phyloP scores from a whole-genome alignment of 2,888 invertebrate species.

The Cinara cedri region DNA sequence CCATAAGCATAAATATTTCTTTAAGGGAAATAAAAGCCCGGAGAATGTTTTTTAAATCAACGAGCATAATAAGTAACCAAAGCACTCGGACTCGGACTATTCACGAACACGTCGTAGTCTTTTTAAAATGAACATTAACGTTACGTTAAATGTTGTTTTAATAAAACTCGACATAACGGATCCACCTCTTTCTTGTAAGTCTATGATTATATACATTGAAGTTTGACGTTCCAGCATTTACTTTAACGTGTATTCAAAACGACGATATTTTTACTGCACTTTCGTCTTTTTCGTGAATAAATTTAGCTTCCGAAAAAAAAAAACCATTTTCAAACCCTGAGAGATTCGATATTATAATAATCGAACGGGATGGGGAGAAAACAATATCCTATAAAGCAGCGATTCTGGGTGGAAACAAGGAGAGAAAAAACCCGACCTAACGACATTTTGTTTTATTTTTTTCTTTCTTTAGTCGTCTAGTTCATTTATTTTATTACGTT shows the following conservation, averaged over 20 bases:
- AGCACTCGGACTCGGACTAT: not conserved
- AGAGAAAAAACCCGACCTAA: not conserved
- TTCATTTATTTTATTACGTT: not conserved
- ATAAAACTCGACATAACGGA: not conserved
- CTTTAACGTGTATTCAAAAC: slow-evolving; percentile 21
- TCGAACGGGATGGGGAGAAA: slow-evolving; percentile 1
- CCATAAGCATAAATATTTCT: no score
- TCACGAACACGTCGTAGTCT: not conserved
- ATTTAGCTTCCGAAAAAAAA: slow-evolving; percentile 26
- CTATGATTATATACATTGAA: not conserved
- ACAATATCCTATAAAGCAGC: slow-evolving; percentile 12
- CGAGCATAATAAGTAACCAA: not conserved
- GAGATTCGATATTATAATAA: not conserved
- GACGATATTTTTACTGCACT: slow-evolving; percentile 29
- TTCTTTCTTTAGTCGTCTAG: no score
- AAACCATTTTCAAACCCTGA: not conserved
- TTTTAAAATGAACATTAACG: not conserved
- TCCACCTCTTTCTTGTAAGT: slow-evolving; percentile 29
- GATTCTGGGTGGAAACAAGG: not conserved
- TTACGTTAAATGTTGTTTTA: not conserved
- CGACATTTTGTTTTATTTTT: slow-evolving; percentile 7
- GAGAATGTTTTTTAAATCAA: not conserved
- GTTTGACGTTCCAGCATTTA: not conserved
- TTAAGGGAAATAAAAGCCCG: no score
- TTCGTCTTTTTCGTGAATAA: slow-evolving; percentile 21